Evolutionary conservation across 2,113 vertebrate genomes (phyloP).

Genomic region (Cyphomyrus discorhynchus): DNA sequence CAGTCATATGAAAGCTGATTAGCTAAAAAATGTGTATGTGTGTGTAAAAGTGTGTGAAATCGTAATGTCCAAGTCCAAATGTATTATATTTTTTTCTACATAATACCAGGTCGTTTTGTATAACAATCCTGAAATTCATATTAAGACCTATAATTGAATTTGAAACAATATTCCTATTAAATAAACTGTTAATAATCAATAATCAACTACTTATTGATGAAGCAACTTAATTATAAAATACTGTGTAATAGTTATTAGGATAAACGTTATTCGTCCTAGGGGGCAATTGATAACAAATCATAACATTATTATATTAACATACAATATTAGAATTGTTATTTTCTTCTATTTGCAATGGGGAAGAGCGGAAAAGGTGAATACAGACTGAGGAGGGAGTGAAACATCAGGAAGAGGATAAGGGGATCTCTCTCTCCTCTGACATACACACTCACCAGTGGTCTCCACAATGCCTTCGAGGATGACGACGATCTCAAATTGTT

Average conservation of each 20-base stretch:
- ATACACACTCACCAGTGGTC: constrained; percentile 67
- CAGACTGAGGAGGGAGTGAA: background rate
- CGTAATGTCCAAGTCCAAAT: background rate
- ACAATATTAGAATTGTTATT: background rate
- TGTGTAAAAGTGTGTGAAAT: background rate
- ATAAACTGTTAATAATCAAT: background rate
- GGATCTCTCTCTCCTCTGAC: background rate
- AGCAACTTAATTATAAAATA: background rate
- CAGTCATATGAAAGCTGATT: no score
- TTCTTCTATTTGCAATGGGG: background rate
- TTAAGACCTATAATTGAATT: background rate
- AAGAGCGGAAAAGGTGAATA: background rate
- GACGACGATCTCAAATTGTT: constrained; percentile 85
- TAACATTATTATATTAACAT: background rate
- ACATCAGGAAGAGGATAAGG: constrained; percentile 10
- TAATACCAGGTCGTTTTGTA: background rate
- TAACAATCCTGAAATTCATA: background rate
- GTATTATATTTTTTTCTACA: background rate
- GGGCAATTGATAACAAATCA: background rate
- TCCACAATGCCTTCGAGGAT: constrained; percentile 86
- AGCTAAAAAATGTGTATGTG: background rate
- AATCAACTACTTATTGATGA: background rate
- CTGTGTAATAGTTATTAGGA: background rate
- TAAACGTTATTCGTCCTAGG: background rate
- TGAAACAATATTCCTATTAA: background rate